Evolutionary conservation across 2,888 invertebrate genomes (phyloP), one percentile per base, ranked within the genome.

Genomic region (Empis stercorea): DNA sequence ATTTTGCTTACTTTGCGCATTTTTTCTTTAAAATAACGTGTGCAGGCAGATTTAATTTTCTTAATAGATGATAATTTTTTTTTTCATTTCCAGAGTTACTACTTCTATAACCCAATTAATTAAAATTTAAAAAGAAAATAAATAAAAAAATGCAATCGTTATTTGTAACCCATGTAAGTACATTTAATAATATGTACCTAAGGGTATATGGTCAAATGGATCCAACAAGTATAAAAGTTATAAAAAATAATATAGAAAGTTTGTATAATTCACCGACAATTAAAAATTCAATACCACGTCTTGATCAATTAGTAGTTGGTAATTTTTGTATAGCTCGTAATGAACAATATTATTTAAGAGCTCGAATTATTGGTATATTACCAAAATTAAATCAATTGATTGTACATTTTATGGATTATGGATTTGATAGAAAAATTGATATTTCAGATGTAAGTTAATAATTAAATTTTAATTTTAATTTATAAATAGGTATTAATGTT

Each of bases 361-460:
- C 38, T 11, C 4, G 38, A 17, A 17, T 38, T 13, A 9, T 38
- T n/a, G 17, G 38, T 17, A 38, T 17, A 13, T 36, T 36, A 14
- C 17, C 17, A 17, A 17, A 4, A 17, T 5, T 4, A 6, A 37
- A 44, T 1, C 30, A 10, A 9, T 37, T 42, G 6, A 42, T 13
- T 36, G 42, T 48, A 1, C 41, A 44, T 10, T 48, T 34, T 36
- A 44, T 48, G 5, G 48, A 48, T 44, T 48, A 45, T 40, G 48
- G 48, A 15, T 32, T 44, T 44, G 34, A 41, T 30, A 13, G 42
- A 4, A 34, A 16, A 13, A 3, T 44, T 17, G 23, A 17, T 9
- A 30, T 42, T n/a, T 16, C 30, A 16, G 41, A 48, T 44, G 48
- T 48, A 42, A 38, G 38, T 17, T 17, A 39, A 37, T n/a, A 37